A percentile compares a stretch with the other conserved stretches of the same genome.
Evolutionary conservation across 1,140 invertebrate species (phyloP).

Genomic region (Heliconius hermathena): DNA sequence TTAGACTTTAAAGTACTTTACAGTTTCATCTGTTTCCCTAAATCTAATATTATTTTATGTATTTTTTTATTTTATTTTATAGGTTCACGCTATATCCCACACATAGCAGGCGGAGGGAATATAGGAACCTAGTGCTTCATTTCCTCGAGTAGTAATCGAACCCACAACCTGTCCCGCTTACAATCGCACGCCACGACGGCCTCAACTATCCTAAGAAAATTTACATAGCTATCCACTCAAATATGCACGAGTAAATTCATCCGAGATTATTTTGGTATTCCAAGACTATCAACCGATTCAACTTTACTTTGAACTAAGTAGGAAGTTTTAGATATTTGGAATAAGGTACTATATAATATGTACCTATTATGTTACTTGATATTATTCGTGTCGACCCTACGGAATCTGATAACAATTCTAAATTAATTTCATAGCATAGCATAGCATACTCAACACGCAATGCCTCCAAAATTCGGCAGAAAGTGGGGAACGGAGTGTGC

Average conservation of each 20-base stretch:
- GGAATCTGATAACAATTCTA: no score
- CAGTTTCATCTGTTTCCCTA: not conserved
- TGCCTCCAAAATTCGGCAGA: no score
- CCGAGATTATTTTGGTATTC: not conserved
- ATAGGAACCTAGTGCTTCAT: no score
- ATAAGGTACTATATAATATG: not conserved
- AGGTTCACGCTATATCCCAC: no score
- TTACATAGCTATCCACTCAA: not conserved
- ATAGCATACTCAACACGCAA: no score
- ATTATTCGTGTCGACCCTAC: not conserved
- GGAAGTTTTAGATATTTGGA: not conserved
- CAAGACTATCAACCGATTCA: conserved; percentile 1
- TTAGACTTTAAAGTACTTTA: not conserved
- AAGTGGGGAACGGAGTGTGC: no score
- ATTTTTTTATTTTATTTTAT: no score
- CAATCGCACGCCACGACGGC: no score
- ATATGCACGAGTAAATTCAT: not conserved
- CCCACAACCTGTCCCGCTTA: no score
- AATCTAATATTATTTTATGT: not conserved
- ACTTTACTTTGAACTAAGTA: not conserved
- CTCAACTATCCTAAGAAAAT: not conserved
- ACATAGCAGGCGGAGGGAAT: no score
- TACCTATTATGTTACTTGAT: not conserved
- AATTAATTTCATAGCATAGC: not conserved
- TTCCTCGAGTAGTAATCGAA: no score